Evolutionary conservation across 2,888 invertebrate species (phyloP).

Genomic region (Drosophila eohydei): DNA sequence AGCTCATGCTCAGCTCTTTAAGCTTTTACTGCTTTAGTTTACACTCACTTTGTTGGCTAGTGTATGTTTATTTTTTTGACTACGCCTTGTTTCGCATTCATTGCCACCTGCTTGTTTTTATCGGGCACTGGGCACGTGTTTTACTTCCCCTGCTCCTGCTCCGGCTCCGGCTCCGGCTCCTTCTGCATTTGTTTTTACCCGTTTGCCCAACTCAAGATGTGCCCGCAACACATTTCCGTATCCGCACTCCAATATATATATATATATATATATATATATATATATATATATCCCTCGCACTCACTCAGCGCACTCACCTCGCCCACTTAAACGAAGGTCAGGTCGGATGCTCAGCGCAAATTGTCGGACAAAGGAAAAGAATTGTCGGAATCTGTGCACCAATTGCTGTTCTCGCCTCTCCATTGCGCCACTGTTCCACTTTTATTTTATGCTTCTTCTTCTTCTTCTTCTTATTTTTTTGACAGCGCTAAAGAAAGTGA

Average conservation of each 20-base stretch:
- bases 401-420: slow-evolving; percentile 14
- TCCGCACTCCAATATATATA: slow-evolving; percentile 3
- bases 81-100: slow-evolving; percentile 49
- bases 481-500: not conserved
- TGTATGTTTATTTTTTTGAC: slow-evolving; percentile 33
- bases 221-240: slow-evolving; percentile 51
- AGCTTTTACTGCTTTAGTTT: too few relatives aligned
- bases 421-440: slow-evolving; percentile 25
- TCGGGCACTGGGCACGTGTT: slow-evolving; percentile 44
- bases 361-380: slow-evolving; percentile 40
- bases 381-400: slow-evolving; percentile 9
- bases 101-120: slow-evolving; percentile 58
- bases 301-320: not conserved
- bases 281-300: not conserved
- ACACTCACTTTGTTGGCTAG: slow-evolving; percentile 21
- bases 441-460: not conserved
- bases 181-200: slow-evolving; percentile 16
- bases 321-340: slow-evolving; percentile 33
- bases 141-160: not conserved
- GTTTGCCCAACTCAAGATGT: slow-evolving; percentile 48
- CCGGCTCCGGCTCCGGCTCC: slow-evolving; percentile 3
- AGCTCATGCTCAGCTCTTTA: too few relatives aligned
- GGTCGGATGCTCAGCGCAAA: slow-evolving; percentile 52
- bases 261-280: not conserved
- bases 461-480: too few relatives aligned